Evolutionary conservation across 2,113 vertebrate species (phyloP).

Genomic region (Oreochromis aureus): DNA sequence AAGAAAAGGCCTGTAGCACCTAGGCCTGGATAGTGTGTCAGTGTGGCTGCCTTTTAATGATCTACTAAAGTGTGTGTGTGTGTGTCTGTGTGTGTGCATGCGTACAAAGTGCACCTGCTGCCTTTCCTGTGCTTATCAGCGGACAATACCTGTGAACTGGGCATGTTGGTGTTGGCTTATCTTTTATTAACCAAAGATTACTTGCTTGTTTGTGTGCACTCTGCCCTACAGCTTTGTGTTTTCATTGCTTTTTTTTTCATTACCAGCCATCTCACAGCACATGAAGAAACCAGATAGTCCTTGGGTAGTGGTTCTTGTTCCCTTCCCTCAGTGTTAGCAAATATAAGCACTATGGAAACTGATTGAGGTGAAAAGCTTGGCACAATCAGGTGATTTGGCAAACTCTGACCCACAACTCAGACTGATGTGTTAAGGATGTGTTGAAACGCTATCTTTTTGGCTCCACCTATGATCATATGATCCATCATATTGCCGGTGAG

Average conservation of each 20-base stretch:
- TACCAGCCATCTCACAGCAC: background rate
- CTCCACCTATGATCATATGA: background rate
- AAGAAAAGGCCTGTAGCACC: background rate
- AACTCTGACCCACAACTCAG: background rate
- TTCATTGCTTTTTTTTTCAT: background rate
- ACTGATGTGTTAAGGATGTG: background rate
- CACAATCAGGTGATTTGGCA: background rate
- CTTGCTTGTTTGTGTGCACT: background rate
- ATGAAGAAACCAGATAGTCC: background rate
- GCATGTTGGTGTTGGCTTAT: constrained; percentile 26
- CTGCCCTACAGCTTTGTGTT: background rate
- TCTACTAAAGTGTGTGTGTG: background rate
- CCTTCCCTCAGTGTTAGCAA: background rate
- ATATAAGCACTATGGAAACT: background rate
- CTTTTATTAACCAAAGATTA: constrained; percentile 51
- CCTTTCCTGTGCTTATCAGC: constrained; percentile 47
- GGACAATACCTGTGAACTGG: constrained; percentile 22
- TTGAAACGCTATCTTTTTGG: background rate
- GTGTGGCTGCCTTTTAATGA: background rate
- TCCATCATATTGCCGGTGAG: background rate
- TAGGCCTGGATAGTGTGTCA: background rate
- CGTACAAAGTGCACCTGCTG: constrained; percentile 51
- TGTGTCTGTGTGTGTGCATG: background rate
- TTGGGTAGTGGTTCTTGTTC: background rate
- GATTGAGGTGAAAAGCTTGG: background rate